These are phyloP conservation scores for Gymnoscopelus microlampas DNA, from an alignment of 2,797 vertebrate genomes.

Conservation along the genomic window DNA sequence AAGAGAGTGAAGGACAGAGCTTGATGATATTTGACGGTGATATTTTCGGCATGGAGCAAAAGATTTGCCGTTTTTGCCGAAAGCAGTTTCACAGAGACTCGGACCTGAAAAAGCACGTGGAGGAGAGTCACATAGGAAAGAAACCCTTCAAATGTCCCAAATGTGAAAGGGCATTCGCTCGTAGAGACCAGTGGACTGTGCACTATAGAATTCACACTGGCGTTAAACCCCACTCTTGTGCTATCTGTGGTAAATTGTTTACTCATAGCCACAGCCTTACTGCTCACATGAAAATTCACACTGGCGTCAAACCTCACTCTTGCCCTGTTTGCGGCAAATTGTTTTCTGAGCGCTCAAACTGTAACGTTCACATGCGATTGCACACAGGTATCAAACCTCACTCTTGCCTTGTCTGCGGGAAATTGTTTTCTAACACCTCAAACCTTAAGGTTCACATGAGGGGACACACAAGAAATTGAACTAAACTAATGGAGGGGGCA, in stretches of 20 bases:
- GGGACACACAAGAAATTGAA: neutral
- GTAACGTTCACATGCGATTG: neutral
- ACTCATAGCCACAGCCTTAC: conserved; percentile 45
- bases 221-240: conserved; percentile 45
- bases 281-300: conserved; percentile 52
- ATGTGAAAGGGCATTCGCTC: conserved; percentile 33
- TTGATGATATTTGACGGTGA: neutral
- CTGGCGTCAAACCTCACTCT: conserved; percentile 46
- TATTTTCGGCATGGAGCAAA: neutral
- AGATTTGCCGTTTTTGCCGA: conserved; percentile 38
- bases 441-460: neutral
- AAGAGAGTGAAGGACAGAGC: neutral
- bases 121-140: conserved; percentile 11
- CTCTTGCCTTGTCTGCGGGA: neutral
- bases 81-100: conserved; percentile 13
- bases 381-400: neutral
- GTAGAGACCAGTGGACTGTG: conserved; percentile 20
- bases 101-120: conserved; percentile 37
- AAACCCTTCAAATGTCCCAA: conserved; percentile 41
- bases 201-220: conserved; percentile 52
- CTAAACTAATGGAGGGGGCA: no score
- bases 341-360: conserved; percentile 39
- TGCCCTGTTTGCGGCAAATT: conserved; percentile 39
- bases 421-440: neutral
- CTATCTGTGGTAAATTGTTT: conserved; percentile 40